Conservation (phyloP, 2,113 vertebrate genomes). For the Numenius arquata region DNA sequence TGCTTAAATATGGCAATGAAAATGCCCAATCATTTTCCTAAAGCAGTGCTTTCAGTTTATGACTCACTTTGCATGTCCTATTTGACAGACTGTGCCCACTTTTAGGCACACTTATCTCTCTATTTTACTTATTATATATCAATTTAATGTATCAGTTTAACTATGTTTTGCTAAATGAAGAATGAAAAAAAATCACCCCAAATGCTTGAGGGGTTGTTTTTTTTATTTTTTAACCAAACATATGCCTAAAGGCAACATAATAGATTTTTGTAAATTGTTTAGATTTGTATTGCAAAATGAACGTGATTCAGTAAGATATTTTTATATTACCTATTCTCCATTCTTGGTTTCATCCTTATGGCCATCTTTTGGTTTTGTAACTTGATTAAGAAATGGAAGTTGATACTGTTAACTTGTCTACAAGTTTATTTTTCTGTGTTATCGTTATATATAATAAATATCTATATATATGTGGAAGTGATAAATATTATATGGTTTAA, state of each 20-base stretch:
- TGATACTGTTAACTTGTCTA: neutral
- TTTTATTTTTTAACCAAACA: neutral
- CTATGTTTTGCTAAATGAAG: neutral
- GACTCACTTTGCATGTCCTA: neutral
- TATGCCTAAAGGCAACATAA: neutral
- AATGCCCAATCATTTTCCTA: neutral
- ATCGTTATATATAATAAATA: neutral
- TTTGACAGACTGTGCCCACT: neutral
- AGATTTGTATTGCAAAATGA: neutral
- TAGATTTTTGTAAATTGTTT: neutral
- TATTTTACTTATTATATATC: neutral
- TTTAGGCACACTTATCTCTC: neutral
- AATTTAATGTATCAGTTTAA: neutral
- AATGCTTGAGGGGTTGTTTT: neutral
- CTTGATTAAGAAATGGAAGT: neutral
- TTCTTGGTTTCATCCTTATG: neutral
- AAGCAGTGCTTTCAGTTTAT: neutral
- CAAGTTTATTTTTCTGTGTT: neutral
- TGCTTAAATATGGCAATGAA: neutral
- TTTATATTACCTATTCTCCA: neutral
- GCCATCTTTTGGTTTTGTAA: neutral
- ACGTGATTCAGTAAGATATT: neutral
- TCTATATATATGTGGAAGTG: neutral
- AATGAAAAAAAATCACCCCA: neutral
- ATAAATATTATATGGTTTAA: neutral